These are phyloP conservation scores for Arctopsyche grandis DNA, from an alignment of 1,140 invertebrate species.

Conservation along the genomic window DNA sequence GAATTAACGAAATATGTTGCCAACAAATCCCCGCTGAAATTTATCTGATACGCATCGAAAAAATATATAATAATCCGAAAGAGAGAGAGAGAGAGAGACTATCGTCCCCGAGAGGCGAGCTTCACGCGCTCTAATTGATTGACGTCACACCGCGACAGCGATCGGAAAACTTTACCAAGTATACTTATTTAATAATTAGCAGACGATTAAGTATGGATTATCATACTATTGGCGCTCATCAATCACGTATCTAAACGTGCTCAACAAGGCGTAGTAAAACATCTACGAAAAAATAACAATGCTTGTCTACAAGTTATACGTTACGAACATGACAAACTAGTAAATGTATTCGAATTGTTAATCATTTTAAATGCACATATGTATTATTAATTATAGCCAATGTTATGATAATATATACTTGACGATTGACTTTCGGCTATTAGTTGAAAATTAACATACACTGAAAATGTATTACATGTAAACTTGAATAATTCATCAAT, in stretches of 20 bases:
- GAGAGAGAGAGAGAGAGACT: not conserved
- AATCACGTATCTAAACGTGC: constrained; percentile 7
- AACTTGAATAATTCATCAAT: no score
- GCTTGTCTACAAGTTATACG: not conserved
- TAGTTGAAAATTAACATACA: no score
- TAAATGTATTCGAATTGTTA: no score
- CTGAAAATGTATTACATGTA: no score
- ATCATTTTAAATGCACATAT: no score
- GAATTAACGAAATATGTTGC: constrained; percentile 27
- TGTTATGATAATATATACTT: no score
- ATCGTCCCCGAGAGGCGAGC: not conserved
- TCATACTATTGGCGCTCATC: not conserved
- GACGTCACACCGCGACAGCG: not conserved
- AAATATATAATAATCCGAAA: not conserved
- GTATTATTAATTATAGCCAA: no score
- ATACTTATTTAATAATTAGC: no score
- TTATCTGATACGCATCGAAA: constrained; percentile 14
- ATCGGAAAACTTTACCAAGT: no score
- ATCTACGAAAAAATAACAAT: not conserved
- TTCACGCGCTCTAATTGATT: constrained; percentile 15
- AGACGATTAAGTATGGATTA: not conserved
- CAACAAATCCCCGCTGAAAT: constrained; percentile 18
- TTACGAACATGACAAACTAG: no score
- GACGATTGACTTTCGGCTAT: no score
- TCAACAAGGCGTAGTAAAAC: constrained; percentile 2